Evolutionary conservation across 2,113 vertebrate genomes (phyloP), one percentile per base, ranked within the genome.

Genomic region (Neodon shergylaensis): DNA sequence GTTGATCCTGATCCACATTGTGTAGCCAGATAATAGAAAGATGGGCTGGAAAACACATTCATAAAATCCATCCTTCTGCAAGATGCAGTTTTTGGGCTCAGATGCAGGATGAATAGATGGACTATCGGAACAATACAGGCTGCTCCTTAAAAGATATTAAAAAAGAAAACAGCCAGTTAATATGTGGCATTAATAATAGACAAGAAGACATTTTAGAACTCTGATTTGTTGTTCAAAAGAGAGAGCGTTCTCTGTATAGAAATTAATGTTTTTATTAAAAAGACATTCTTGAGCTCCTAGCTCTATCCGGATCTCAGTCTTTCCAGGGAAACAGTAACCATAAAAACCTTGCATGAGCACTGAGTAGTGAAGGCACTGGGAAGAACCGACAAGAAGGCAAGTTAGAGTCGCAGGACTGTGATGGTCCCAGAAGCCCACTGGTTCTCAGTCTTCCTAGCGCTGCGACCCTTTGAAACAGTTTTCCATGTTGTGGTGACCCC

Each of bases 1-100:
- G 10, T 98, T 94, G 36, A 99, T 97, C 83, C 99, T 99, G 72
- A 99, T 95, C 99, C 99, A 99, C 98, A 99, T 98, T 95, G 99
- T 99, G 39, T 99, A 99, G 95, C 99, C 99, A 92, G 98, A 99
- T 0, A 98, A 90, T 68, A 99, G 98, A 95, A 99, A 99, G 94
- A 99, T 98, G 2, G 98, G 98, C 66, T 98, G 97, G 96, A 99
- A 99, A 5, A 98, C 98, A 95, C 99, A 99, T 87, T 98, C 98
- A 0, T 98, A 98, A 94, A 97, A 98, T 82, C 98, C 98, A 49
- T 98, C 96, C 24, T 44, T 77, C 94, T 97, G 97, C 16, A 96
- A 92, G 39, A 70, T 70, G 94, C 98, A 98, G 89, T 98, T 98
- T 42, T 98, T 98, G 84, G 98, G 96, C 90, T 98, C 96, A 4